Conservation (phyloP, 2,113 vertebrate species). For the Saguinus midas region DNA sequence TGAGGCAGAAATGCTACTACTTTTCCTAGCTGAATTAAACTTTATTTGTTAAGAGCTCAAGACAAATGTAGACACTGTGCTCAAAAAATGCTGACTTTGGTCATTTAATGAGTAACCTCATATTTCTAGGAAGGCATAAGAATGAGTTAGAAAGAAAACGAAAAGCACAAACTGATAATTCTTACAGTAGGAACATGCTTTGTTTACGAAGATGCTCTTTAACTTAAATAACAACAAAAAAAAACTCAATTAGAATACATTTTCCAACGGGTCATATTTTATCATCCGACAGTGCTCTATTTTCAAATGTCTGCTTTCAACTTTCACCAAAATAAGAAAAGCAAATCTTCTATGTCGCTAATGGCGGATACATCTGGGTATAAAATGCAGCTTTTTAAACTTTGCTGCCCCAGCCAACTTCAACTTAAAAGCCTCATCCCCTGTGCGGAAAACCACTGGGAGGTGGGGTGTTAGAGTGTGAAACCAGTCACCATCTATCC, state of each 20-base stretch:
- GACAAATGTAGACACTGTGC: neutral
- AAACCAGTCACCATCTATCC: neutral
- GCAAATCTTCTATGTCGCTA: neutral
- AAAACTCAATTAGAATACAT: neutral
- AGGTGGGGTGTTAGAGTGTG: neutral
- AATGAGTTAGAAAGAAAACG: neutral
- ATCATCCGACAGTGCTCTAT: neutral
- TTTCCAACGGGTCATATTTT: neutral
- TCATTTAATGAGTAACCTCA: neutral
- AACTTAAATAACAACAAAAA: neutral
- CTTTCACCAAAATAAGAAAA: neutral
- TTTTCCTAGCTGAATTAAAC: neutral
- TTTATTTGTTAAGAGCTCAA: neutral
- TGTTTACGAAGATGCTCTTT: constrained; percentile 23
- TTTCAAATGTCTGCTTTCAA: constrained; percentile 4
- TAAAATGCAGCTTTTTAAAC: neutral
- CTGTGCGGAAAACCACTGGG: neutral
- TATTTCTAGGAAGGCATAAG: neutral
- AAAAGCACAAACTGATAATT: neutral
- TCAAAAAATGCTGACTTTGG: neutral
- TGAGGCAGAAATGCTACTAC: too few species aligned
- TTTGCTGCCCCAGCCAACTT: neutral
- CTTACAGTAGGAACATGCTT: neutral
- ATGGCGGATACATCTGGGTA: neutral
- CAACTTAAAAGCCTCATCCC: neutral